Percentiles rank a stretch among this genome's conserved stretches.
Evolutionary conservation across 1,140 invertebrate genomes (phyloP).

Genomic region (Lordiphosa stackelbergi): DNA sequence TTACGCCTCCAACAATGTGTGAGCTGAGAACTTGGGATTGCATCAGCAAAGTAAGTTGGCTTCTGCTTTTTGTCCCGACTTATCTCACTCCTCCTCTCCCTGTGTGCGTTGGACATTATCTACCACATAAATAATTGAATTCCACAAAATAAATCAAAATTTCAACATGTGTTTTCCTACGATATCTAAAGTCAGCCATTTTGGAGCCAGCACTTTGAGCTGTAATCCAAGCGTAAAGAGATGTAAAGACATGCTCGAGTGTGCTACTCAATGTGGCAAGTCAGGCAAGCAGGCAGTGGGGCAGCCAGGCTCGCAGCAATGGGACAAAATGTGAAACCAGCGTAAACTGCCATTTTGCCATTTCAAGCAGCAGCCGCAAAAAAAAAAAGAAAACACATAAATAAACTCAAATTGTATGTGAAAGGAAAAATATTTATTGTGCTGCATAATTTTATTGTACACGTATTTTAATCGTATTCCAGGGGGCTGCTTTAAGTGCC

Average conservation of each 20-base stretch:
- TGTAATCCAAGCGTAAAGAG: conserved; percentile 67
- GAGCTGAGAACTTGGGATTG: neutral
- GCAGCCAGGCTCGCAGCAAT: conserved; percentile 13
- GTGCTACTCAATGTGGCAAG: conserved; percentile 65
- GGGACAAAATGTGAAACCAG: conserved; percentile 65
- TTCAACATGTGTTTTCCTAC: conserved; percentile 6
- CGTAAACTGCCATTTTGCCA: conserved; percentile 71
- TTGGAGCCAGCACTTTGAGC: conserved; percentile 30
- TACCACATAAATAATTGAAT: conserved; percentile 12
- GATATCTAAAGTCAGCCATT: neutral
- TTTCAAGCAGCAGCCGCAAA: conserved; percentile 37
- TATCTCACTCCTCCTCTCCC: neutral
- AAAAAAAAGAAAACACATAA: conserved; percentile 7
- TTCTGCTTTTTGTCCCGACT: conserved; percentile 1
- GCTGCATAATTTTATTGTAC: conserved; percentile 54
- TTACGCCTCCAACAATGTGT: neutral
- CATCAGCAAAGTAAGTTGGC: neutral
- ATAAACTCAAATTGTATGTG: conserved; percentile 48
- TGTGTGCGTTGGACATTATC: neutral
- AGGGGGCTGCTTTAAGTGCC: conserved; percentile 30
- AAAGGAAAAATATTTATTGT: conserved; percentile 47
- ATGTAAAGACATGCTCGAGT: conserved; percentile 71
- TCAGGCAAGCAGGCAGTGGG: conserved; percentile 1
- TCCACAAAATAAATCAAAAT: conserved; percentile 7
- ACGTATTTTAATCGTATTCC: conserved; percentile 48